Conservation (phyloP, 1,140 invertebrate genomes). For the Drosophila ironensis region DNA sequence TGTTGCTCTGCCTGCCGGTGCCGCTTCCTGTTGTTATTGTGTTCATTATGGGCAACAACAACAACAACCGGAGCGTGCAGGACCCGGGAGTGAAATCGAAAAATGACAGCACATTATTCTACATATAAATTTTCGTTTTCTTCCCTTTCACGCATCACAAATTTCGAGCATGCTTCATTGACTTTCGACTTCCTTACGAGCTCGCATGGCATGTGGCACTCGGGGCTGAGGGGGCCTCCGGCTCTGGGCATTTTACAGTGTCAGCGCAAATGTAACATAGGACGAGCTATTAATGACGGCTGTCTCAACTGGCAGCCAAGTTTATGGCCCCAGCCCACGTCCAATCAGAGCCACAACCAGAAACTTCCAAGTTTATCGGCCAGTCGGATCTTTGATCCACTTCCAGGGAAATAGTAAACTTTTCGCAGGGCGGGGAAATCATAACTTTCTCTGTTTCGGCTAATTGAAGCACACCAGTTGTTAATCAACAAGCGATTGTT, state of each 20-base stretch:
- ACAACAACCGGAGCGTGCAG: background rate
- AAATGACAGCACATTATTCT: conserved; percentile 59
- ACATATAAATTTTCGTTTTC: conserved; percentile 45
- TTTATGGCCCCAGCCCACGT: no score
- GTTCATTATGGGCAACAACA: conserved; percentile 44
- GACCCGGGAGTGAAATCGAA: conserved; percentile 13
- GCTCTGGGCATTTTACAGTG: conserved; percentile 55
- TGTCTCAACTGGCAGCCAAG: conserved; percentile 26
- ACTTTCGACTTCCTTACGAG: conserved; percentile 52
- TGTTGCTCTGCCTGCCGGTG: conserved; percentile 30
- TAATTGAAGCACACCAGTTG: background rate
- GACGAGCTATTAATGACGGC: conserved; percentile 68
- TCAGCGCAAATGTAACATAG: conserved; percentile 61
- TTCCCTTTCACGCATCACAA: conserved; percentile 62
- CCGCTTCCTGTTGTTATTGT: conserved; percentile 12
- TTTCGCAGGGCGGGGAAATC: no score
- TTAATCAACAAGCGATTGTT: background rate
- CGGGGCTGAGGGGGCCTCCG: conserved; percentile 28
- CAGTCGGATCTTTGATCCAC: conserved; percentile 4
- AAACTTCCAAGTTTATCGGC: no score
- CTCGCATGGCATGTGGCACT: conserved; percentile 11
- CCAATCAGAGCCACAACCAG: no score
- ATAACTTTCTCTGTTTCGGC: no score
- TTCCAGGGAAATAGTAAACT: conserved; percentile 5
- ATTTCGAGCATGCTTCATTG: conserved; percentile 71